Base-by-base conservation (phyloP, 2,797 vertebrate genomes). In the Kryptopterus vitreolus region DNA sequence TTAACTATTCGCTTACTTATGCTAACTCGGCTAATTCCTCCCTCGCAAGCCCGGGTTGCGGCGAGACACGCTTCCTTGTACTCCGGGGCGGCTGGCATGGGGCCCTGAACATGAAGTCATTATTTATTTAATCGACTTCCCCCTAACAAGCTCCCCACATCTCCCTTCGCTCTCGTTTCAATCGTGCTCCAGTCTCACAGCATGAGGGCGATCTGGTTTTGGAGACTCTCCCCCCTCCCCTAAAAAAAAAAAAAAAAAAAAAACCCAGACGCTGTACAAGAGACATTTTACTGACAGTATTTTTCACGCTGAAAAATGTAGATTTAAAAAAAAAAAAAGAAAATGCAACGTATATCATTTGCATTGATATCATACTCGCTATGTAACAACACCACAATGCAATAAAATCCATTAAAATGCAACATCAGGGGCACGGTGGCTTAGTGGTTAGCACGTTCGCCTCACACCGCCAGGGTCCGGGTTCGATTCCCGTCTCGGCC, bases 121-220 rank as follows among this genome's bases (percentile, higher is more conserved):
- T 93, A 94, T 94, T 94, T 93, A 94, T 94, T 93, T 94, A 94
- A 94, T 94, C 91, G 92, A 89, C 81, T 72, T 90, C 92, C 90
- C n/a, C 87, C 91, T 94, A 93, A 94, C 92, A 93, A 93, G 93
- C 92, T 92, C 90, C 92, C 61, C 90, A 91, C 92, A 90, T 93
- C 88, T 92, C 89, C 87, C 92, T 76, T 59, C 38, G 73, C 62
- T 76, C 72, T 84, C 22, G 26, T 68, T 81, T 58, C 48, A 80
- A 91, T 94, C 89, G 92, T 87, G 88, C 92, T 91, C 92, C 91
- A 87, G 91, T 92, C 91, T 92, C 92, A 84, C 90, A 92, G 93
- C 90, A 89, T 91, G 92, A 89, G 88, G 90, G 88, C 89, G 33
- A 89, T 87, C 91, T 90, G 91, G 91, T 93, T 84, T 91, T 93